Percentiles rank a stretch among this genome's conserved stretches.
Conservation (phyloP, 2,888 invertebrate species). For the Germaria angustata region DNA sequence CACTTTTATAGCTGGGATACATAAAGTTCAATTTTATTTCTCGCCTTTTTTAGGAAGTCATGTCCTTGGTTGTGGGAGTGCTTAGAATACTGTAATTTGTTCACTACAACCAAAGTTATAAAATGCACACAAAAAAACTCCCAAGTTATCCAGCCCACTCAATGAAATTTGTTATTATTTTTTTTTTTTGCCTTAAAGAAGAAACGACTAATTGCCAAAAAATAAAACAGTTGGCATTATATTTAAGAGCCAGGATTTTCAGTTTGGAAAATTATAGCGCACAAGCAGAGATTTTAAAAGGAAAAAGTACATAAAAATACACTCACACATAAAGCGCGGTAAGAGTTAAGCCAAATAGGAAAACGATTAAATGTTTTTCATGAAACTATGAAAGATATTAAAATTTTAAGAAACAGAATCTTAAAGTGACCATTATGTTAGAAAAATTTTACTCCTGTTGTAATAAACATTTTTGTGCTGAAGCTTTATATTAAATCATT, state of each 20-base stretch:
- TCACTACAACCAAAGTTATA: slow-evolving; percentile 55
- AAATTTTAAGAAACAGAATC: too few species aligned
- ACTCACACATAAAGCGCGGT: neutral
- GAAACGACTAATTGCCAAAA: slow-evolving; percentile 57
- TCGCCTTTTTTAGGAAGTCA: slow-evolving; percentile 1
- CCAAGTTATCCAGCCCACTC: slow-evolving; percentile 63
- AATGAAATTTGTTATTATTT: slow-evolving; percentile 63
- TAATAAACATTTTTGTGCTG: too few species aligned
- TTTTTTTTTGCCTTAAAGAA: slow-evolving; percentile 51
- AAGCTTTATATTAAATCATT: too few species aligned
- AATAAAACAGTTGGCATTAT: slow-evolving; percentile 39
- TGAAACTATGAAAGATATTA: too few species aligned
- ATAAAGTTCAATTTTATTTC: slow-evolving; percentile 45
- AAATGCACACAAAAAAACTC: slow-evolving; percentile 32
- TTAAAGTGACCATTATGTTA: too few species aligned
- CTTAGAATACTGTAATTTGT: slow-evolving; percentile 60
- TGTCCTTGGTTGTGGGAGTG: slow-evolving; percentile 61
- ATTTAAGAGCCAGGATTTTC: slow-evolving; percentile 26
- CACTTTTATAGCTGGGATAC: slow-evolving; percentile 41
- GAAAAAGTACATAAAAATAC: neutral
- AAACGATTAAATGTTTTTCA: neutral
- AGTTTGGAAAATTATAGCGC: slow-evolving; percentile 26
- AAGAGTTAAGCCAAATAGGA: neutral
- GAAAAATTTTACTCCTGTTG: too few species aligned
- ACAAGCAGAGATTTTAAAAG: neutral